Conservation (phyloP, 2,797 vertebrate genomes). For the Lacerta viridis region DNA sequence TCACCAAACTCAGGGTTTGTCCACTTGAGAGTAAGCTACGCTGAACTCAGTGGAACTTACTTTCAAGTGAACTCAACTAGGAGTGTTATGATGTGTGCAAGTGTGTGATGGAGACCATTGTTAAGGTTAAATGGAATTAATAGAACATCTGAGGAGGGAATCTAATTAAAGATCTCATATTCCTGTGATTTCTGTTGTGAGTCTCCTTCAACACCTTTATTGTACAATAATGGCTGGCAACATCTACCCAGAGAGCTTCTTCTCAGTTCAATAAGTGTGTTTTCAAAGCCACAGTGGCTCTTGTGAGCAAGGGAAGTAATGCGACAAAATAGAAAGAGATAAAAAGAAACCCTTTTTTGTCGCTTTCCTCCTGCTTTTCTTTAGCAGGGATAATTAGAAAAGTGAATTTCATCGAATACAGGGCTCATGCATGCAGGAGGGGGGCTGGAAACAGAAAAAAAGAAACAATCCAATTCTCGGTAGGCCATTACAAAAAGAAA, state of each 20-base stretch:
- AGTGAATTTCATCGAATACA: conserved; percentile 17
- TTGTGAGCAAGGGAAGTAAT: conserved; percentile 32
- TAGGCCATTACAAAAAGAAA: conserved; percentile 22
- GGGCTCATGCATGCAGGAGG: neutral
- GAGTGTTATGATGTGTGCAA: neutral
- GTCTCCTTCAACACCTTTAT: conserved; percentile 20
- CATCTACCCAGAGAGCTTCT: conserved; percentile 11
- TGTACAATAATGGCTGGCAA: conserved; percentile 21
- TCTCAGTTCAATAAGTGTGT: conserved; percentile 9
- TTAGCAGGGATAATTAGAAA: conserved; percentile 39
- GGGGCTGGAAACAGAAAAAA: neutral
- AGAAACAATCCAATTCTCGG: conserved; percentile 26
- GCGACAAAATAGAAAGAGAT: conserved; percentile 20
- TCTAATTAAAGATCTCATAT: conserved; percentile 9
- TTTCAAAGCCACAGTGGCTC: conserved; percentile 31
- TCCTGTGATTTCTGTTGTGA: conserved; percentile 25
- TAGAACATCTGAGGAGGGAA: neutral
- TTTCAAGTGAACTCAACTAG: neutral
- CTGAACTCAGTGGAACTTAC: neutral
- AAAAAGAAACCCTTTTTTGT: neutral
- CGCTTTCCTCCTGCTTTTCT: conserved; percentile 10
- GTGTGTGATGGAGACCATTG: neutral
- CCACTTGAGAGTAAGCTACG: neutral
- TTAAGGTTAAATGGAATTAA: conserved; percentile 4
- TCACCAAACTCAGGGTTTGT: no score